Evolutionary conservation across 2,888 invertebrate genomes (phyloP), one percentile per base, ranked within the genome.

Genomic region (Bellardia pandia): DNA sequence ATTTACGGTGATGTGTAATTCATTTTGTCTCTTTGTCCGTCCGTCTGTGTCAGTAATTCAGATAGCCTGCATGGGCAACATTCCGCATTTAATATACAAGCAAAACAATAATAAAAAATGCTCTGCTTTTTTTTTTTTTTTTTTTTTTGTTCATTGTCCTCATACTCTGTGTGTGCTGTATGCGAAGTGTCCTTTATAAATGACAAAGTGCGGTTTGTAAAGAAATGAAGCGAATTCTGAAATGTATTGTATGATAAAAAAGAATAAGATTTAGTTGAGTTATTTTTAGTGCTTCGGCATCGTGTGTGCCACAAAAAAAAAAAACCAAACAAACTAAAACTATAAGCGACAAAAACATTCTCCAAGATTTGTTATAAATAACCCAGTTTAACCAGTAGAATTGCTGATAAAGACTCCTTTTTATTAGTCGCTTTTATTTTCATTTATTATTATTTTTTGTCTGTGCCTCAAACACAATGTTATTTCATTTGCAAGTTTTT

Each of bases 1-100:
- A 86, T 80, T 86, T 84, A 62, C 75, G 53, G 74, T 86, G 82
- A 86, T 82, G 78, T 82, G 86, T 74, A 80, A 86, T 86, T 86
- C 84, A 86, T 86, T 86, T 86, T 82, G 77, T 76, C 69, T 76
- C 56, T 51, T 51, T 64, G 71, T 69, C 60, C 40, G 71, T 78
- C 77, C 71, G 42, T 74, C 72, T 56, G 16, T 45, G 45, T n/a
- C 66, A 48, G 37, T 58, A 56, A 68, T 74, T 66, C 48, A 74
- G 16, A 2, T 45, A 72, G 72, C 45, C n/a, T 45, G 58, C 16
- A 62, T 62, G 16, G 56, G 37, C 56, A 23, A 42, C 62, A 71
- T 71, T 53, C 23, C 62, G 23, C 56, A 83, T 60, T 62, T 64
- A n/a, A 53, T 83, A 33, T 74, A 13, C 11, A 4, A 58, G 14